Conservation (phyloP, 2,797 vertebrate genomes). For the Leptodactylus fallax region DNA sequence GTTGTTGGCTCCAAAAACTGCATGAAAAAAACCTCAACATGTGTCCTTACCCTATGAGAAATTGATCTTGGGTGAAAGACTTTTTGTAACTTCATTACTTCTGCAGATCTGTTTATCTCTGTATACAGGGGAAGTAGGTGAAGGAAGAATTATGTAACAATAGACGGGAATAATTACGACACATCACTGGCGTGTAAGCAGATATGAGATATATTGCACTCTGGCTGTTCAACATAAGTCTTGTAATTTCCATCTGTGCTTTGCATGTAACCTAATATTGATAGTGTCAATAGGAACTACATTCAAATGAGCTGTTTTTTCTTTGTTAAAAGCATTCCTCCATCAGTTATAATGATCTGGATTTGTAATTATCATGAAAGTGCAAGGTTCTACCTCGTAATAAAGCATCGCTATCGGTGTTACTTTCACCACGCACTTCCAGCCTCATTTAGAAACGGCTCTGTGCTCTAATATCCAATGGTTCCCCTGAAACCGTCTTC, state of each 20-base stretch:
- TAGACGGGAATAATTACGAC: slow-evolving; percentile 42
- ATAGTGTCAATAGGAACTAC: slow-evolving; percentile 57
- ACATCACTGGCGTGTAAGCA: slow-evolving; percentile 51
- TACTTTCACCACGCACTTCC: slow-evolving; percentile 40
- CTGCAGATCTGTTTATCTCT: background rate
- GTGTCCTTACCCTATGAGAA: too few relatives aligned
- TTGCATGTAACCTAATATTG: slow-evolving; percentile 60
- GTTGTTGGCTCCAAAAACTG: too few relatives aligned
- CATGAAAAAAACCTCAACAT: too few relatives aligned
- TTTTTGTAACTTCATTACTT: background rate
- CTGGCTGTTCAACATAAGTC: slow-evolving; percentile 51
- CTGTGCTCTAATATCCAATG: slow-evolving; percentile 12
- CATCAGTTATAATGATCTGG: slow-evolving; percentile 55
- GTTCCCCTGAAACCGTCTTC: slow-evolving; percentile 18
- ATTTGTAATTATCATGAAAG: slow-evolving; percentile 60
- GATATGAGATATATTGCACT: slow-evolving; percentile 56
- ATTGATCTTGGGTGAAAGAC: background rate
- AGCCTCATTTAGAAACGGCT: slow-evolving; percentile 49
- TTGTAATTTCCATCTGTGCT: slow-evolving; percentile 56
- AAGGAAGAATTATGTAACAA: slow-evolving; percentile 38
- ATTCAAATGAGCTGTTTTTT: slow-evolving; percentile 60
- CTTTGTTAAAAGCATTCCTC: slow-evolving; percentile 61
- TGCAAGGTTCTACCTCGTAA: slow-evolving; percentile 52
- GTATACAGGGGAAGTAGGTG: background rate
- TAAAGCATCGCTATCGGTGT: slow-evolving; percentile 52